A percentile compares a stretch with the other conserved stretches of the same genome.
These are phyloP conservation scores for Poeciliopsis turneri DNA, from an alignment of 2,797 vertebrate genomes.

Conservation along the genomic window DNA sequence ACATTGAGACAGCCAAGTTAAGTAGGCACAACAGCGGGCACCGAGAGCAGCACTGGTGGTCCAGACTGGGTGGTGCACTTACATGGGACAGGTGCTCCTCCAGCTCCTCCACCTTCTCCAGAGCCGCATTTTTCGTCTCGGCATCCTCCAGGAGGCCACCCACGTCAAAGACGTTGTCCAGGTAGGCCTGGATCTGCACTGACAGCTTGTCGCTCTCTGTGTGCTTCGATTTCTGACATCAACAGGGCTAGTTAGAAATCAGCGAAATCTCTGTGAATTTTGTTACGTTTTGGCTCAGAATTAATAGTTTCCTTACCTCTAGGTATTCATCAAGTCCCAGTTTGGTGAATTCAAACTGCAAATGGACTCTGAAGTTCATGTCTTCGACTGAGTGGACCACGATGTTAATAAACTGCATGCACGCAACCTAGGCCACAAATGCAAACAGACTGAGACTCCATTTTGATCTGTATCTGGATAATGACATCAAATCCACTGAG, in stretches of 20 bases:
- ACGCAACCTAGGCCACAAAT: constrained; percentile 85
- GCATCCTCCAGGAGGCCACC: constrained; percentile 96
- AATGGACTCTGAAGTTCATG: constrained; percentile 96
- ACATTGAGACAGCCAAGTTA: constrained; percentile 53
- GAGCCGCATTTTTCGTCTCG: constrained; percentile 95
- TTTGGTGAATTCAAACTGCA: constrained; percentile 96
- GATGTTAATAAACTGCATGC: constrained; percentile 99
- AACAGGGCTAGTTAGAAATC: constrained; percentile 15
- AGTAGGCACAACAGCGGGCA: constrained; percentile 57
- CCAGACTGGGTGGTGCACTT: constrained; percentile 71
- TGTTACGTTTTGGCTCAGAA: background rate
- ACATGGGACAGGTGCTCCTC: constrained; percentile 98
- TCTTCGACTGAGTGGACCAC: constrained; percentile 97
- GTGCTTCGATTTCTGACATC: constrained; percentile 90
- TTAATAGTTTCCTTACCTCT: constrained; percentile 81
- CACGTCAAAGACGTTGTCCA: constrained; percentile 97
- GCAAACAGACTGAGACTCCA: background rate
- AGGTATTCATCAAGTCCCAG: constrained; percentile 94
- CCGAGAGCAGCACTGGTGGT: constrained; percentile 60
- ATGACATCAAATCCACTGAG: background rate
- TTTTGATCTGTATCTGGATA: constrained; percentile 3
- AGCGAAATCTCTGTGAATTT: background rate
- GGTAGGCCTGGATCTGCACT: constrained; percentile 97
- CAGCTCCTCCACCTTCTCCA: constrained; percentile 98
- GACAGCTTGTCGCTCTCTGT: constrained; percentile 98